Conservation (phyloP, 2,113 vertebrate genomes). For the Dissostichus mawsoni region DNA sequence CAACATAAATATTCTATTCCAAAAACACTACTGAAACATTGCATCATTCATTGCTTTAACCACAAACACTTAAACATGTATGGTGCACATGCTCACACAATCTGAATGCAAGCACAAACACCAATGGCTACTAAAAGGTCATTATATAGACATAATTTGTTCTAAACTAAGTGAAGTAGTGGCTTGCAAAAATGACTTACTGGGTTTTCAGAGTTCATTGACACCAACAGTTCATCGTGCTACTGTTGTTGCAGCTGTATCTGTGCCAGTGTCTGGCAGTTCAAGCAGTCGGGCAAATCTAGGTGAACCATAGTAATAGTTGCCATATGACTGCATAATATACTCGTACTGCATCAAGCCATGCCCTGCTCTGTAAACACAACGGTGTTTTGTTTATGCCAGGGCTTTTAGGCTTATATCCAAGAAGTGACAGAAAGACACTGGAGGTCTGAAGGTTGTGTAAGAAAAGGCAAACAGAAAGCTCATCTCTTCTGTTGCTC, state of each 20-base stretch:
- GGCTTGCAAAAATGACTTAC: background rate
- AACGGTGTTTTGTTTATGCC: constrained; percentile 44
- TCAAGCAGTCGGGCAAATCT: background rate
- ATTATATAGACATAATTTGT: background rate
- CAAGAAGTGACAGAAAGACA: constrained; percentile 20
- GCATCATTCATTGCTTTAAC: background rate
- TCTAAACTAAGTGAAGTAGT: background rate
- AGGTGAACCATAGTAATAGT: background rate
- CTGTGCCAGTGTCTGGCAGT: background rate
- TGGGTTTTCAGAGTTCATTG: background rate
- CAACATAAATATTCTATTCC: background rate
- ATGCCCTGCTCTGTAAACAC: constrained; percentile 28
- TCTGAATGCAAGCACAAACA: background rate
- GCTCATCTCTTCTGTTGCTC: constrained; percentile 10
- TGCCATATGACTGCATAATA: constrained; percentile 28
- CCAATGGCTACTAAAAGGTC: background rate
- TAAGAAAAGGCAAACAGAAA: constrained; percentile 11
- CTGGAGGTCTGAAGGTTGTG: constrained; percentile 10
- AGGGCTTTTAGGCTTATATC: constrained; percentile 32
- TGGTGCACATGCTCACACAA: background rate
- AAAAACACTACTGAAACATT: background rate
- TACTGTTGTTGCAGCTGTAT: constrained; percentile 6
- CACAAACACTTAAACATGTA: background rate
- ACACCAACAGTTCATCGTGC: background rate
- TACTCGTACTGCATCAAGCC: constrained; percentile 7